Evolutionary conservation across 2,113 vertebrate species (phyloP).

Genomic region (Callipepla squamata): DNA sequence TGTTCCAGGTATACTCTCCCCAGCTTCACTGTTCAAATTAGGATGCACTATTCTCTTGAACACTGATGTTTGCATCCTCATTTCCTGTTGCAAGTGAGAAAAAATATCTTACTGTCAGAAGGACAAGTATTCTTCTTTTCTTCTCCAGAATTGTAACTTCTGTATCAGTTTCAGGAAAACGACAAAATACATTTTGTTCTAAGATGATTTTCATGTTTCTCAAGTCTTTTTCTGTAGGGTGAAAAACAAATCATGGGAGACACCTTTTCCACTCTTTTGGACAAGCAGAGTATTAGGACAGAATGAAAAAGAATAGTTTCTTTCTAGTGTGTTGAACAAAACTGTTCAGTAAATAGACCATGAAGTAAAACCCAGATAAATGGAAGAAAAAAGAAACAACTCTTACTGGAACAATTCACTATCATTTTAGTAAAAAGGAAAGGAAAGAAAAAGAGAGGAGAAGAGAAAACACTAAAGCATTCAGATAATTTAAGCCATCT

Average conservation of each 20-base stretch:
- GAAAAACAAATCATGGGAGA: slow-evolving; percentile 15
- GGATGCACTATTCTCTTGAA: not conserved
- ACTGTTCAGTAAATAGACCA: not conserved
- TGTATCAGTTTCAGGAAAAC: slow-evolving; percentile 7
- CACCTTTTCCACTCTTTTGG: slow-evolving; percentile 16
- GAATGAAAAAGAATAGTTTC: slow-evolving; percentile 35
- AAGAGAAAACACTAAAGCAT: not conserved
- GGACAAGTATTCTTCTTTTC: not conserved
- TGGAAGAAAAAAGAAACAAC: not conserved
- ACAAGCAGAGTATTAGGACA: slow-evolving; percentile 10
- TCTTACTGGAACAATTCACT: not conserved
- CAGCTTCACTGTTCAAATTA: not conserved
- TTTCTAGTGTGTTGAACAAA: not conserved
- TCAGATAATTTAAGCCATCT: not conserved
- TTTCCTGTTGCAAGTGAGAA: fast-evolving
- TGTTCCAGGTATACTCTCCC: not conserved
- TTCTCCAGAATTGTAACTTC: not conserved
- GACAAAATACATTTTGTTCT: slow-evolving; percentile 38
- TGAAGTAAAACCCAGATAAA: not conserved
- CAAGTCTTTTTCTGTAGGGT: not conserved
- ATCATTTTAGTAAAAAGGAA: not conserved
- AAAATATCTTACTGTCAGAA: not conserved
- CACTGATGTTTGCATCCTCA: not conserved
- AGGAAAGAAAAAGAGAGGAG: not conserved
- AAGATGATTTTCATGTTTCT: not conserved